Evolutionary conservation across 2,888 invertebrate species (phyloP).

Genomic region (Torymus texanus): DNA sequence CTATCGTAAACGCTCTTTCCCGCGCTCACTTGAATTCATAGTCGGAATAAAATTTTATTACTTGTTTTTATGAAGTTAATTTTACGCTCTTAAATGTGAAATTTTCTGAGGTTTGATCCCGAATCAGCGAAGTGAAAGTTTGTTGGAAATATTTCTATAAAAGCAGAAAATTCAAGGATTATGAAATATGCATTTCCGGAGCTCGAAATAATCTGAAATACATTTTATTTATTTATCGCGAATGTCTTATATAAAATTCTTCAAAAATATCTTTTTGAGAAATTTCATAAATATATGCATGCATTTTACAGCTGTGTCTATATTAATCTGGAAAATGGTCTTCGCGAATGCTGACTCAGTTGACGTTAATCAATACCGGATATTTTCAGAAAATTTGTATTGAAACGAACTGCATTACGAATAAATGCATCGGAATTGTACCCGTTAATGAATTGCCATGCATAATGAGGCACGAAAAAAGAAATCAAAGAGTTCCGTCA

Average conservation of each 20-base stretch:
- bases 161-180: neutral
- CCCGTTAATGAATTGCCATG: no score
- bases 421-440: no score
- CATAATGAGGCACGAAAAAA: no score
- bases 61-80: neutral
- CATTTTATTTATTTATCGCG: neutral
- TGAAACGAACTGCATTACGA: no score
- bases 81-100: neutral
- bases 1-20: no score
- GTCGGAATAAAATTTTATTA: no score
- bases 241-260: neutral
- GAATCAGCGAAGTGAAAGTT: slow-evolving; percentile 4
- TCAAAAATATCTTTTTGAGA: neutral
- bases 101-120: slow-evolving; percentile 21
- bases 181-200: neutral
- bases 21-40: no score
- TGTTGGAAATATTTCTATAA: slow-evolving; percentile 7
- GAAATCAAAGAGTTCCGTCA: no score
- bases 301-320: neutral
- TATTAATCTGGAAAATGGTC: no score
- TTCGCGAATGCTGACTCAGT: no score
- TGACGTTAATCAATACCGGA: no score
- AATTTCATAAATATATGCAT: neutral
- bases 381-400: no score
- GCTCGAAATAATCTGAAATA: neutral